Base-by-base conservation (phyloP, 2,797 vertebrate species). In the Pipistrellus nathusii region DNA sequence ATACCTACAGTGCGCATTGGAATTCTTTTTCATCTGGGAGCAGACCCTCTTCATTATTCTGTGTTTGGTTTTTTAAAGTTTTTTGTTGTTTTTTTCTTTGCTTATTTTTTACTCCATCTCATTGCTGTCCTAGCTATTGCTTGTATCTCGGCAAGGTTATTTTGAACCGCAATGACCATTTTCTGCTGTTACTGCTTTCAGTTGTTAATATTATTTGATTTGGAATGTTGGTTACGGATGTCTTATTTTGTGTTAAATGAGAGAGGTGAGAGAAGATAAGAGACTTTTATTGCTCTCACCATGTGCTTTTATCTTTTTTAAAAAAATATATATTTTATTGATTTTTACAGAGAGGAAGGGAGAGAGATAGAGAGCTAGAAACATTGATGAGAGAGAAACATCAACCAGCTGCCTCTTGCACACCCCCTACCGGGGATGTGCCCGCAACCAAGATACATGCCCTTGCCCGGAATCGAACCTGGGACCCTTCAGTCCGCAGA, bases 171-270 rank as follows among this genome's bases (percentile, higher is more conserved):
- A 1, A 0, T 41, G 35, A 87, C 83, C 4, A 18, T 88, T 96
- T 57, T 44, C n/a, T 88, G 38, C 18, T 51, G 84, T 9, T 66
- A 51, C 51, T 88, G 72, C 86, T 68, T 75, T 41, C 27, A 59
- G 32, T 7, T 64, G 46, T 81, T 83, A 88, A 32, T 68, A 35
- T 62, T 78, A 78, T 64, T 89, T 87, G 73, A 68, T 83, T 83
- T 85, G 41, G 30, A 83, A 35, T 82, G 13, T 73, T 89, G 72
- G 69, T 64, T 88, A 46, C 13, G 90, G 62, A n/a, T 66, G 91
- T 89, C 48, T 53, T 92, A 1, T 81, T 82, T 91, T 88, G 30
- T 89, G 27, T 90, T 87, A 73, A 90, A 30, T 76, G 38, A 86
- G 48, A 91, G 46, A 53, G 38, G 46, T 76, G 38, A 86, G 48